Conservation (phyloP, 2,888 invertebrate genomes). For the Tanytarsus gracilentus region DNA sequence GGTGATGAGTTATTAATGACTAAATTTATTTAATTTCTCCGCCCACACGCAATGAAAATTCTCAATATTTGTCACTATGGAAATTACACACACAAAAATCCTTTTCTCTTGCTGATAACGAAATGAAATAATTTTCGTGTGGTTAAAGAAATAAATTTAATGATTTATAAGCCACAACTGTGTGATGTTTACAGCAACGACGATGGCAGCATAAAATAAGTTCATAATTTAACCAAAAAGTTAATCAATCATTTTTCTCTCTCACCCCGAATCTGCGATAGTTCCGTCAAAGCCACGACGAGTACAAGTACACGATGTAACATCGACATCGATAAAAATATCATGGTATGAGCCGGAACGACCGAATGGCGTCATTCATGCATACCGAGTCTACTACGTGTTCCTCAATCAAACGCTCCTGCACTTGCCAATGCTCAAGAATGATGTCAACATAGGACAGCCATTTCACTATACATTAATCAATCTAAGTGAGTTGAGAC, state of each 20-base stretch:
- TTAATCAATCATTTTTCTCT: constrained; percentile 5
- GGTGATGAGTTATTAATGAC: background rate
- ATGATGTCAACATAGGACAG: constrained; percentile 37
- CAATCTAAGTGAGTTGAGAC: constrained; percentile 52
- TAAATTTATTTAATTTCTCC: background rate
- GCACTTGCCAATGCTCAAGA: constrained; percentile 33
- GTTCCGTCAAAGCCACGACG: constrained; percentile 73
- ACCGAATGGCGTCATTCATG: constrained; percentile 59
- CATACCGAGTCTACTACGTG: constrained; percentile 63
- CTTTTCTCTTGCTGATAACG: too few relatives aligned
- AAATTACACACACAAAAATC: too few relatives aligned
- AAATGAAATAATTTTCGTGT: too few relatives aligned
- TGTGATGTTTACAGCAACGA: background rate
- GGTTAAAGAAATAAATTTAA: background rate
- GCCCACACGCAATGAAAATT: background rate
- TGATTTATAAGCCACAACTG: constrained; percentile 19
- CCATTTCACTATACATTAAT: constrained; percentile 46
- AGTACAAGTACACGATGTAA: constrained; percentile 66
- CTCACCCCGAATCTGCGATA: constrained; percentile 40
- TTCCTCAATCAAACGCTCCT: constrained; percentile 51
- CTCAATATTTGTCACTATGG: too few relatives aligned
- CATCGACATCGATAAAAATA: constrained; percentile 65
- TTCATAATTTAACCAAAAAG: constrained; percentile 11
- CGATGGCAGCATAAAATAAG: constrained; percentile 2
- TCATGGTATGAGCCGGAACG: constrained; percentile 71